Evolutionary conservation across 2,797 vertebrate species (phyloP), one percentile per base, ranked within the genome.

Genomic region (Scomberomorus guttatus): DNA sequence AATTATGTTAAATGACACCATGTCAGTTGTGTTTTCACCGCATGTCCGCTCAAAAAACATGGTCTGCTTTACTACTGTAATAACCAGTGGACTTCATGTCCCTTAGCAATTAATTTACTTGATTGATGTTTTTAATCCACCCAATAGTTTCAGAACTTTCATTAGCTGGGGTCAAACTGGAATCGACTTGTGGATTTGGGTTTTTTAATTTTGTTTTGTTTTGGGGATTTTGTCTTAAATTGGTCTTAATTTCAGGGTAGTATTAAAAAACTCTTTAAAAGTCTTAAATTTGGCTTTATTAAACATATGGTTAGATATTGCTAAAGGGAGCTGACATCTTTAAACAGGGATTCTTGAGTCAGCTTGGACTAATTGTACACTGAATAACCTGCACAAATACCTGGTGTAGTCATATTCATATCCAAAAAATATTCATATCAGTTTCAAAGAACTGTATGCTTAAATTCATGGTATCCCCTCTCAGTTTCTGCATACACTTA

Each of bases 401-500:
- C n/a, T 14, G n/a, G 2, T 61, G 50, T 12, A 17, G 11, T 22
- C 37, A 48, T 20, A 44, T 6, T 3, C 59, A 58, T 14, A 72
- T 59, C 57, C 11, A 32, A 56, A 44, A 37, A 34, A 48, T 20
- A 51, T 6, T 3, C 48, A 58, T 14, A 72, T 59, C 57, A 7
- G 25, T 71, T 56, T 65, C 20, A 56, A 17, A 59, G 29, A 52
- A 24, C 27, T 48, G 22, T 44, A 6, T 44, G 24, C 39, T 27
- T 46, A 39, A 61, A 64, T 79, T 62, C 12, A 57, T 58, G 22
- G 51, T 34, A 68, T 11, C n/a, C 60, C 24, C 54, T 55, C 24
- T 64, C 34, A n/a, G 29, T 75, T 72, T 65, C n/a, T 46, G 12
- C 46, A 42, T 56, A 61, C 46, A 62, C 61, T 42, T 55, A 63